These are phyloP conservation scores for Helostoma temminkii DNA, from an alignment of 2,797 vertebrate genomes.

Conservation along the genomic window DNA sequence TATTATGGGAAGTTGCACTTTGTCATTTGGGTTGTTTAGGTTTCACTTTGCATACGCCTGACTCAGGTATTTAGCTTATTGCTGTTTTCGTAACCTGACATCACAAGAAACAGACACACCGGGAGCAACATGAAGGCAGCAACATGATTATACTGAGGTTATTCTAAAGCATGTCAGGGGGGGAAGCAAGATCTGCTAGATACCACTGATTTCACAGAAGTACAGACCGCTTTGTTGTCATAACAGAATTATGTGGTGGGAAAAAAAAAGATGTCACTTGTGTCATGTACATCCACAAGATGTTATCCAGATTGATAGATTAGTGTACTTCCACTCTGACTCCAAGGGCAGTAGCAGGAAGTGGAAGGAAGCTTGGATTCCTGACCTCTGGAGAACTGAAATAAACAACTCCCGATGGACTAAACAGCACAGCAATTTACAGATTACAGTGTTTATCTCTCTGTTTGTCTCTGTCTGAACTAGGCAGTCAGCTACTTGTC, in stretches of 20 bases:
- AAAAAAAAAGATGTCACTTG: too few species aligned
- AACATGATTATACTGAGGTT: not conserved
- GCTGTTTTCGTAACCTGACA: not conserved
- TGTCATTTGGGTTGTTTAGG: not conserved
- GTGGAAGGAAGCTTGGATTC: not conserved
- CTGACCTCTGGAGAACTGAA: not conserved
- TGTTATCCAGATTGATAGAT: too few species aligned
- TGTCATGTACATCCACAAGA: too few species aligned
- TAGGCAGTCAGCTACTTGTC: not conserved
- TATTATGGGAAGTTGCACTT: not conserved
- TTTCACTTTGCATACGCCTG: not conserved
- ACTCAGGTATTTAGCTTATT: not conserved
- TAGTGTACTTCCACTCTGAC: not conserved
- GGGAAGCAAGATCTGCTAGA: too few species aligned
- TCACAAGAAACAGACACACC: too few species aligned
- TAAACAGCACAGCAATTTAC: constrained; percentile 4
- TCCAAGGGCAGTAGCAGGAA: not conserved
- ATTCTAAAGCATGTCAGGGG: not conserved
- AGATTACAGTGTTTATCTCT: not conserved
- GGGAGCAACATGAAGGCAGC: too few species aligned
- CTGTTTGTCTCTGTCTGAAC: not conserved
- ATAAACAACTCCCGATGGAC: constrained; percentile 1
- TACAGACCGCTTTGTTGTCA: too few species aligned
- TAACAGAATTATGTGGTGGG: not conserved
- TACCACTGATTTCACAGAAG: not conserved